Base-by-base conservation (phyloP, 2,888 invertebrate genomes). In the Petrolisthes manimaculis region DNA sequence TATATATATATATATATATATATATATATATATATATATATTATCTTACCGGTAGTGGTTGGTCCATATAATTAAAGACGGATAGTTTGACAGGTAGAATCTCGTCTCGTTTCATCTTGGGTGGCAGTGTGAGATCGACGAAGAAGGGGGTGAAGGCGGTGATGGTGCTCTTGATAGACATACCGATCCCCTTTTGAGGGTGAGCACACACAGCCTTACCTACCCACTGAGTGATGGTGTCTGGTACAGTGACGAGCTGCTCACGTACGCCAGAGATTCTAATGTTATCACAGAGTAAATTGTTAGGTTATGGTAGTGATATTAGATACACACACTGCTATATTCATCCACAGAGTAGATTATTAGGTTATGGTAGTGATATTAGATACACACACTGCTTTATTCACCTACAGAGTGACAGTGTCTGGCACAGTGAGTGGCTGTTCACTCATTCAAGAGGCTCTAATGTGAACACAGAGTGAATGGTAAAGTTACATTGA, bases 151-250 rank as follows among this genome's bases (percentile, higher is more conserved):
- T 95, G 93, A 96, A 96, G 53, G 94, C 94, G 0, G 93, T 94
- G 88, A 95, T 92, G 61, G 93, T 92, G 0, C 93, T 92, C 1
- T 94, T 92, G 1, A 92, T 92, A 0, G 94, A 94, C 54, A 94
- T 93, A 1, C 94, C 94, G n/a, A 95, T 92, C 8, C 94, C 94
- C 12, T 90, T 88, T 14, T 90, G 89, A 8, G 92, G 87, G 92
- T 91, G 90, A 93, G 93, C 93, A 92, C 95, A 95, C 54, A 95
- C 92, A 4, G 94, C 93, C 86, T 94, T 94, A 5, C 94, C 95
- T 14, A 94, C 92, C 95, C 95, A 95, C 84, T 94, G 94, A 9
- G 95, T 95, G 88, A 95, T 95, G 0, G 95, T 94, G 92, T 95
- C 94, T 0, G 95, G 95, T 5, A 95, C 92, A 2, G 93, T 93